phyloP scores from a whole-genome alignment of 2,888 invertebrate genomes.

The Lasioglossum malachurum region DNA sequence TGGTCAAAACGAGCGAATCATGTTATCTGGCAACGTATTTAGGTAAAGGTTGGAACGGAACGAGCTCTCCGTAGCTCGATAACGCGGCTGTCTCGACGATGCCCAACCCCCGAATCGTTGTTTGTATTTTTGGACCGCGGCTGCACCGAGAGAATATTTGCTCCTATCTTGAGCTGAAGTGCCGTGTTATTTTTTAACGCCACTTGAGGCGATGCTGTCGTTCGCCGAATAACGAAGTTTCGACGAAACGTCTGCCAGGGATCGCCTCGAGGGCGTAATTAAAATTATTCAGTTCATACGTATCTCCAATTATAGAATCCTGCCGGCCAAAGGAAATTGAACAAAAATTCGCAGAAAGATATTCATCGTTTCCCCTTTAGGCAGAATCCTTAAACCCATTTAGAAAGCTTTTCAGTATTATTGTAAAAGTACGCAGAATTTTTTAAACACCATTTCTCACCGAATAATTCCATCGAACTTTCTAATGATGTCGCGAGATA shows the following conservation, averaged over 20 bases:
- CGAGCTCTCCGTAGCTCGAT: background rate
- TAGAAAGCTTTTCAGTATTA: background rate
- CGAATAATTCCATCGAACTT: background rate
- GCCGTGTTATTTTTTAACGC: constrained; percentile 52
- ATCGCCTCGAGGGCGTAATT: background rate
- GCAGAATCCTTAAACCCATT: background rate
- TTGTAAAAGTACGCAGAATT: background rate
- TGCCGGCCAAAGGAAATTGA: background rate
- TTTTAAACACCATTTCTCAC: background rate
- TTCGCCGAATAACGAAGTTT: constrained; percentile 12
- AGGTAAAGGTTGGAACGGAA: background rate
- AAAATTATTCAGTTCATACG: background rate
- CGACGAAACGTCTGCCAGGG: background rate
- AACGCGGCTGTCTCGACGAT: background rate
- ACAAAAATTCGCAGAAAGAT: background rate
- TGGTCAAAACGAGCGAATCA: background rate
- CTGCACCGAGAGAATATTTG: constrained; percentile 15
- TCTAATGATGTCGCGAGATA: background rate
- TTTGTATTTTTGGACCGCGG: constrained; percentile 47
- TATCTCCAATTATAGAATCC: background rate
- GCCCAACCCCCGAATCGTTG: background rate
- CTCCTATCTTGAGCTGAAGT: constrained; percentile 34
- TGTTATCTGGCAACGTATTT: background rate
- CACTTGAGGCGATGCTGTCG: constrained; percentile 45
- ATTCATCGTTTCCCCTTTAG: background rate